These are phyloP conservation scores for Phoenicopterus ruber DNA, from an alignment of 2,113 vertebrate species.

Conservation along the genomic window DNA sequence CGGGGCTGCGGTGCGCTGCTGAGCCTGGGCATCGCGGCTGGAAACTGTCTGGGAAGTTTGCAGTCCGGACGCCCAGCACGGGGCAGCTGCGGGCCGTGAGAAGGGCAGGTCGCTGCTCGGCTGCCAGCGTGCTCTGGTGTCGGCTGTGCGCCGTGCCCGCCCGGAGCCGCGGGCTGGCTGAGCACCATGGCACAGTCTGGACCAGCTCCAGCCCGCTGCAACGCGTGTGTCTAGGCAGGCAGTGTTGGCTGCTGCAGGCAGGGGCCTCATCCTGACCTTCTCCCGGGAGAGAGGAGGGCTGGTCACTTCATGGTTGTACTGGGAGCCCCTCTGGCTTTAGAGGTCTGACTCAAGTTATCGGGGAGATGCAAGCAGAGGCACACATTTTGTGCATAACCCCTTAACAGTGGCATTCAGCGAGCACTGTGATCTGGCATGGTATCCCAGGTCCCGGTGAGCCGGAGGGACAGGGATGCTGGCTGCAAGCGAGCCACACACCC, in stretches of 20 bases:
- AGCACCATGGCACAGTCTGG: neutral
- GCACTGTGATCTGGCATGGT: neutral
- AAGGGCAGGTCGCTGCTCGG: neutral
- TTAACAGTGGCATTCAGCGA: accelerated
- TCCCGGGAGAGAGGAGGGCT: neutral
- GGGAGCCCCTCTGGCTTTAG: neutral
- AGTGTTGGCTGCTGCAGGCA: neutral
- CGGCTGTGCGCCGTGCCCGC: accelerated
- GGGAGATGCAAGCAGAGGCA: neutral
- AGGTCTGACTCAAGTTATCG: neutral
- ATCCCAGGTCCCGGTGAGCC: neutral
- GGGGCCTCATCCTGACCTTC: neutral
- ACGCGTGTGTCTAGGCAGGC: accelerated
- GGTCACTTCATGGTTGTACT: neutral
- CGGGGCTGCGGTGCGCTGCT: neutral
- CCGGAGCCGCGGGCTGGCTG: accelerated
- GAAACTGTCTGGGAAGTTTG: neutral
- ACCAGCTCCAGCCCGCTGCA: accelerated
- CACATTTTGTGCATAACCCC: neutral
- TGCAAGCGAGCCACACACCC: accelerated
- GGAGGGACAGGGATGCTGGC: neutral
- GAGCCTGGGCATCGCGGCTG: neutral
- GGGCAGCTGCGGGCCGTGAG: neutral
- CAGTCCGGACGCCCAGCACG: accelerated
- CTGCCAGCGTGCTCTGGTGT: accelerated